Evolutionary conservation across 2,797 vertebrate genomes (phyloP).

Genomic region (Macropus fuliginosus): DNA sequence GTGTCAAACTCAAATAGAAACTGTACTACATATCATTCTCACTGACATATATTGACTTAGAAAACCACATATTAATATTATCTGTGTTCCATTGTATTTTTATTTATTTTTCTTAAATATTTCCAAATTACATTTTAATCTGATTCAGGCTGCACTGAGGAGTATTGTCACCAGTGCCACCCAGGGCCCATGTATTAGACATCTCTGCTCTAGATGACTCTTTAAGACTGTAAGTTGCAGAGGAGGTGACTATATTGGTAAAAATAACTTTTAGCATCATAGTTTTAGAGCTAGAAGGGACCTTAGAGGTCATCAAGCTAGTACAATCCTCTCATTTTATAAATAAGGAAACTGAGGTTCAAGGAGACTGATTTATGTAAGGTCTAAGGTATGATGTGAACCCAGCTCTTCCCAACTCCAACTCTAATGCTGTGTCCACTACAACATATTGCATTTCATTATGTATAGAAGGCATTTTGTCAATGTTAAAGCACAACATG

Average conservation of each 20-base stretch:
- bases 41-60: neutral
- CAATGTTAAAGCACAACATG: neutral
- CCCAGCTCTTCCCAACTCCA: neutral
- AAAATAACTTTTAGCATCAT: neutral
- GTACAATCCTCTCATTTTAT: neutral
- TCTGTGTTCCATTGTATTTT: neutral
- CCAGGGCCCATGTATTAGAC: neutral
- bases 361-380: neutral
- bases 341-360: neutral
- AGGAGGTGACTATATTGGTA: neutral
- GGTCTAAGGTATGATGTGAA: neutral
- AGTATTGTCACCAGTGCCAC: neutral
- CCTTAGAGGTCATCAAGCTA: neutral
- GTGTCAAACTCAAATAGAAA: neutral
- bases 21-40: neutral
- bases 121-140: neutral
- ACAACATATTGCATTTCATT: neutral
- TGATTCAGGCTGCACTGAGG: neutral
- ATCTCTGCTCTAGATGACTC: neutral
- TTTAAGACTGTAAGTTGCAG: neutral
- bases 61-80: neutral
- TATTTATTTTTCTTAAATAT: neutral
- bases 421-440: neutral
- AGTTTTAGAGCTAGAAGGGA: neutral
- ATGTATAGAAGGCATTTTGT: neutral